A percentile compares a stretch with the other conserved stretches of the same genome.
These are phyloP conservation scores for Gortyna flavago DNA, from an alignment of 2,888 invertebrate species.

Conservation along the genomic window DNA sequence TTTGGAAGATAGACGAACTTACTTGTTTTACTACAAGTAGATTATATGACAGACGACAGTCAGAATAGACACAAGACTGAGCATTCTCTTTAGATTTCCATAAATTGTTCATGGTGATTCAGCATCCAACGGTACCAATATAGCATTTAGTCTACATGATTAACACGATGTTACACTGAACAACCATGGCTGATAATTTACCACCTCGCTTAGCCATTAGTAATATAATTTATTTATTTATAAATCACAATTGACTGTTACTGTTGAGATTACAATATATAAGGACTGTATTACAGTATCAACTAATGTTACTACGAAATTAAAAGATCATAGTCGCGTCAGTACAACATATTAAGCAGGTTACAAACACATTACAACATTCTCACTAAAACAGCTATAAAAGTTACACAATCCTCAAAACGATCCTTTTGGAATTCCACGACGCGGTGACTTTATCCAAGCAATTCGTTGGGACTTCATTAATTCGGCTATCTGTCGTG, in stretches of 20 bases:
- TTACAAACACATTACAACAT: neutral
- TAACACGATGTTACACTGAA: neutral
- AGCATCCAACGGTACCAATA: neutral
- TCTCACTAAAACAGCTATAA: neutral
- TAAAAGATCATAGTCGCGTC: too few species aligned
- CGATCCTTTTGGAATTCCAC: neutral
- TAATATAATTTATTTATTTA: too few species aligned
- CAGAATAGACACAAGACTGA: neutral
- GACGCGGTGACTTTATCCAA: constrained; percentile 1
- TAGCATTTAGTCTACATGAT: neutral
- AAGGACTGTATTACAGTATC: too few species aligned
- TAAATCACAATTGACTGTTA: too few species aligned
- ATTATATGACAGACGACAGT: neutral
- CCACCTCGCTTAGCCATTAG: neutral
- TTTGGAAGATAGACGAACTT: constrained; percentile 4
- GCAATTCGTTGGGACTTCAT: constrained; percentile 32
- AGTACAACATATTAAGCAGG: neutral
- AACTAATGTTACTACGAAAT: neutral
- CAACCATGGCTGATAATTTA: neutral
- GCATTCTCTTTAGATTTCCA: neutral
- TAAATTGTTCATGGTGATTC: neutral
- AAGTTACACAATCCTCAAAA: neutral
- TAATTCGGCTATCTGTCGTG: constrained; percentile 45
- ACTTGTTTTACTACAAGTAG: neutral
- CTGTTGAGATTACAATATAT: too few species aligned